Evolutionary conservation across 2,888 invertebrate species (phyloP).

Genomic region (Eustalomyia histrio): DNA sequence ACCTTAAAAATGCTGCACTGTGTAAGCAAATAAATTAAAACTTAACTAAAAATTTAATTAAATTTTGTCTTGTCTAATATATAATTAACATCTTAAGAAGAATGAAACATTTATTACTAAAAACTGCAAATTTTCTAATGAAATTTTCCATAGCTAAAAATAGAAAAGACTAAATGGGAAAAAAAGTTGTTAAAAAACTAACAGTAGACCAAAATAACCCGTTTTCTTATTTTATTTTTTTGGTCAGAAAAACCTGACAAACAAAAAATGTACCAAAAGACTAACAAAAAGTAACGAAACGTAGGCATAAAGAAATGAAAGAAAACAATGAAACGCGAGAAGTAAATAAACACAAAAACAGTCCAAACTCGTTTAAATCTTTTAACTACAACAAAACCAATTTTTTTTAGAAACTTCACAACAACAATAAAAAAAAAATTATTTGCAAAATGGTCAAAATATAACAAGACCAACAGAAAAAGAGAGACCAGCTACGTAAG

Average conservation of each 20-base stretch:
- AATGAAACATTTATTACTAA: slow-evolving; percentile 41
- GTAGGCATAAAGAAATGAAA: slow-evolving; percentile 39
- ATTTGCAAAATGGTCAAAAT: slow-evolving; percentile 62
- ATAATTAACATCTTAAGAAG: not conserved
- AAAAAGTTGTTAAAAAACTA: slow-evolving; percentile 27
- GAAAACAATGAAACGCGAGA: slow-evolving; percentile 49
- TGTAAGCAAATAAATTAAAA: too few relatives aligned
- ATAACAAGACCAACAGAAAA: slow-evolving; percentile 13
- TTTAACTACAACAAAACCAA: slow-evolving; percentile 8
- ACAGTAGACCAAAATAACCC: slow-evolving; percentile 65
- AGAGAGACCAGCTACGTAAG: not conserved
- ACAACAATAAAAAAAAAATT: too few relatives aligned
- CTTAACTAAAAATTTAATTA: too few relatives aligned
- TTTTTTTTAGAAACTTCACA: slow-evolving; percentile 2
- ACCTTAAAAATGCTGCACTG: too few relatives aligned
- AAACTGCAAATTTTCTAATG: slow-evolving; percentile 60
- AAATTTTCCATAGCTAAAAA: slow-evolving; percentile 58
- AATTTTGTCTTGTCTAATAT: too few relatives aligned
- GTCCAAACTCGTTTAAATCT: slow-evolving; percentile 46
- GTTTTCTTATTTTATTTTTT: slow-evolving; percentile 34
- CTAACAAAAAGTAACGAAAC: slow-evolving; percentile 40
- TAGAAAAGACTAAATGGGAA: slow-evolving; percentile 43
- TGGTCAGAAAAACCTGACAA: slow-evolving; percentile 26
- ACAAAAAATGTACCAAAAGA: slow-evolving; percentile 29
- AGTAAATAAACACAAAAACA: slow-evolving; percentile 35